These are phyloP conservation scores for Cheilosia variabilis DNA, from an alignment of 2,888 invertebrate species.

Conservation along the genomic window DNA sequence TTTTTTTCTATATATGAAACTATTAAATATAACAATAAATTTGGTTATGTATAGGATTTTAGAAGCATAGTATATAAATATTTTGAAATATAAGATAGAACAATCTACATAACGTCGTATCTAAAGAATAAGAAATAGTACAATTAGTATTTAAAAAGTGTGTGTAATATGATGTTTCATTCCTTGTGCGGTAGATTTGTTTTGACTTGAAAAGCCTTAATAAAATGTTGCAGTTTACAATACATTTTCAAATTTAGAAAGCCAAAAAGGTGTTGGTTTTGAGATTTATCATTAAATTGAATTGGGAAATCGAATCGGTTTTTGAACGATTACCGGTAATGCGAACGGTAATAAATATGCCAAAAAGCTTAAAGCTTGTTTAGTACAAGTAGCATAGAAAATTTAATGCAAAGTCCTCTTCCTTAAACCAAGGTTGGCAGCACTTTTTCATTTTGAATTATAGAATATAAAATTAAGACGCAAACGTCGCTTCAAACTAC, in stretches of 20 bases:
- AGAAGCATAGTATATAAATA: constrained; percentile 13
- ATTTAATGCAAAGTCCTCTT: too few species aligned
- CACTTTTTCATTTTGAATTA: too few species aligned
- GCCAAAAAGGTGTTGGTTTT: too few species aligned
- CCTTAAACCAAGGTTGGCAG: too few species aligned
- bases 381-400: too few species aligned
- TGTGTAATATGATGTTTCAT: constrained; percentile 54
- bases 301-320: too few species aligned
- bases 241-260: background rate
- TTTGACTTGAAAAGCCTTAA: constrained; percentile 34
- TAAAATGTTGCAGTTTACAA: constrained; percentile 26
- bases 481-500: too few species aligned
- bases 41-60: background rate
- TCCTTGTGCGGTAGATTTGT: constrained; percentile 55
- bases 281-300: too few species aligned
- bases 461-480: too few species aligned
- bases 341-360: too few species aligned
- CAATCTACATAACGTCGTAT: constrained; percentile 32
- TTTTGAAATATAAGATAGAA: constrained; percentile 24
- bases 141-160: constrained; percentile 37
- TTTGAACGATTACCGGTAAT: too few species aligned
- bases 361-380: too few species aligned
- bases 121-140: constrained; percentile 31
- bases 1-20: constrained; percentile 32
- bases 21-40: constrained; percentile 23